phyloP scores from a whole-genome alignment of 2,888 invertebrate species.

The Melieria crassipennis region DNA sequence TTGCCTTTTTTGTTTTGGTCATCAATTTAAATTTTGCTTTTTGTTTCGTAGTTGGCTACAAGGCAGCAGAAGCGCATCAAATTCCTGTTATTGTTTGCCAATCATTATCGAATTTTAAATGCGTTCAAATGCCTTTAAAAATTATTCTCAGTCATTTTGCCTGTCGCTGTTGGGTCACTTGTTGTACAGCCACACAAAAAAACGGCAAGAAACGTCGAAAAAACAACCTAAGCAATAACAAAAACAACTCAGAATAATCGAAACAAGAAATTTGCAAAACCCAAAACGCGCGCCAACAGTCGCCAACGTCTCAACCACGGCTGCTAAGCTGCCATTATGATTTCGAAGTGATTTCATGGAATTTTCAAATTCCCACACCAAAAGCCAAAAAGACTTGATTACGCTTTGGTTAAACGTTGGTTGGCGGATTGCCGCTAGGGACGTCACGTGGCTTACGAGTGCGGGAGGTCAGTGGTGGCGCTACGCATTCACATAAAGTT shows the following conservation, averaged over 20 bases:
- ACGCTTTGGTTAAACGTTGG: not conserved
- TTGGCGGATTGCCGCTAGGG: not conserved
- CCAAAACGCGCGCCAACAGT: not conserved
- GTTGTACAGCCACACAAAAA: too few relatives aligned
- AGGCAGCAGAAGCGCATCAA: not conserved
- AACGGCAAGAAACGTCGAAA: not conserved
- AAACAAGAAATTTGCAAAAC: not conserved
- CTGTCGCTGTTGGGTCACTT: too few relatives aligned
- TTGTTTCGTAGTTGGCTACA: not conserved
- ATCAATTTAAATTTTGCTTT: not conserved
- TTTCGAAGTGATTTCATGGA: slow-evolving; percentile 1
- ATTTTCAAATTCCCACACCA: not conserved
- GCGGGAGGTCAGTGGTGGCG: not conserved
- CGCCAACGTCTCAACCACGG: too few relatives aligned
- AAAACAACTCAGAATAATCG: not conserved
- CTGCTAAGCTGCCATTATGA: not conserved
- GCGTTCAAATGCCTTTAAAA: too few relatives aligned
- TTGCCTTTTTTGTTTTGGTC: not conserved
- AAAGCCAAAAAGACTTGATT: slow-evolving; percentile 7
- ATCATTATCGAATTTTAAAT: slow-evolving; percentile 8
- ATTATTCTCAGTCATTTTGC: too few relatives aligned
- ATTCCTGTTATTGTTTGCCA: not conserved
- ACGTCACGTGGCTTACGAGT: not conserved
- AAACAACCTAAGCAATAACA: not conserved
- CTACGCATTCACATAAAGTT: not conserved